Conservation (phyloP, 2,888 invertebrate species). For the Coenonympha arcania region DNA sequence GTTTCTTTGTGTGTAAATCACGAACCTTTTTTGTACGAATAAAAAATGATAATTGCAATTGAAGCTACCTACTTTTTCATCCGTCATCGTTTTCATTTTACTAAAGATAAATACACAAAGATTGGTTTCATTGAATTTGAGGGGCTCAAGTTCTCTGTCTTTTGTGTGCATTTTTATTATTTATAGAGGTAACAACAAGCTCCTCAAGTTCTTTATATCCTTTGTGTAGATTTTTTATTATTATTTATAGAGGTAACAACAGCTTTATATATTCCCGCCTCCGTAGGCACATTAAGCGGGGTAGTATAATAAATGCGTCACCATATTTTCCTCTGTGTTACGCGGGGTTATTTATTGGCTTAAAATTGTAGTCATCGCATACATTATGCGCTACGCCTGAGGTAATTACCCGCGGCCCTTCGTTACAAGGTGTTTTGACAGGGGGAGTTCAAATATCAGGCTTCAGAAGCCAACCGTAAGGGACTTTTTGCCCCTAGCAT, state of each 20-base stretch:
- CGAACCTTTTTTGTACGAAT: no score
- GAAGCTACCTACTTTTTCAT: no score
- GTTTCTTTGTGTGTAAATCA: no score
- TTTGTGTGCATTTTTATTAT: no score
- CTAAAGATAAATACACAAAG: no score
- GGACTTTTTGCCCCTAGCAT: background rate
- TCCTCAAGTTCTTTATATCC: no score
- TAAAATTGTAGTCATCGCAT: conserved; percentile 70
- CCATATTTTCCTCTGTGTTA: conserved; percentile 66
- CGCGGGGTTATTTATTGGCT: conserved; percentile 67
- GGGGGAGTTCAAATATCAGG: conserved; percentile 3
- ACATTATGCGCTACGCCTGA: conserved; percentile 62
- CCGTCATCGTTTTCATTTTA: no score
- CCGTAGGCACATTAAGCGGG: conserved; percentile 38
- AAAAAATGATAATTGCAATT: no score
- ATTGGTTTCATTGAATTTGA: no score
- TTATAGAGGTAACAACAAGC: no score
- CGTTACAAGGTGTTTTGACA: conserved; percentile 30
- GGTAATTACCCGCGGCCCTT: conserved; percentile 51
- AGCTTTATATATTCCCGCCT: conserved; percentile 38
- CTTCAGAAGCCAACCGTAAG: background rate
- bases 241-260: conserved; percentile 7
- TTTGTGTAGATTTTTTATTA: background rate
- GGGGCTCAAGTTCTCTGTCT: no score
- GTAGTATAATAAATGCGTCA: conserved; percentile 62